Conservation (phyloP, 2,113 vertebrate genomes). For the Seriola dumerili region DNA sequence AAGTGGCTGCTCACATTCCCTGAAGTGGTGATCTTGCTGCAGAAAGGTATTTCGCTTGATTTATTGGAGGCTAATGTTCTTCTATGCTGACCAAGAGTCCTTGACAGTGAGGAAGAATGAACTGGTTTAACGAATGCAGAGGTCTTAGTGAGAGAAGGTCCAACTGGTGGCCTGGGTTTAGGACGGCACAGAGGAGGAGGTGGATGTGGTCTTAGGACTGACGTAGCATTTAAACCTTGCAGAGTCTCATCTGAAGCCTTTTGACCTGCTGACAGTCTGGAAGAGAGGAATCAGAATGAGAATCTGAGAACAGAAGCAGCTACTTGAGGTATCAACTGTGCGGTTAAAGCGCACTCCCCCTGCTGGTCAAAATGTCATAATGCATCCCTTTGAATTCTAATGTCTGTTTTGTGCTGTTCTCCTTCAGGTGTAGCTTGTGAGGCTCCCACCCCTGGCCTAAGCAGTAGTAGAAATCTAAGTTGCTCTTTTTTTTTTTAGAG, state of each 20-base stretch:
- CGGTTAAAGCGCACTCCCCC: background rate
- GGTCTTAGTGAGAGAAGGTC: conserved; percentile 12
- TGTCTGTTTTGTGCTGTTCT: background rate
- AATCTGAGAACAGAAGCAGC: conserved; percentile 1
- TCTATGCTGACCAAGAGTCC: conserved; percentile 13
- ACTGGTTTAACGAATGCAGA: conserved; percentile 8
- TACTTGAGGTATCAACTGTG: background rate
- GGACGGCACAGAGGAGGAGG: conserved; percentile 11
- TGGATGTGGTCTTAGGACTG: conserved; percentile 36
- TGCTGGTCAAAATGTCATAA: background rate
- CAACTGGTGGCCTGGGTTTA: conserved; percentile 47
- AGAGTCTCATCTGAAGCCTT: conserved; percentile 30
- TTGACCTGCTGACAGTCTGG: conserved; percentile 46
- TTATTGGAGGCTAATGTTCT: conserved; percentile 11
- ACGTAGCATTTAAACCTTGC: background rate
- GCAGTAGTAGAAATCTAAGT: too few species aligned
- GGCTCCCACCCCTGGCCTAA: too few species aligned
- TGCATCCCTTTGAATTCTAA: background rate
- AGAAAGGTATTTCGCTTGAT: conserved; percentile 6
- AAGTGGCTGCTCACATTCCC: background rate
- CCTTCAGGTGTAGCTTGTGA: background rate
- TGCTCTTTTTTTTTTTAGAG: too few species aligned
- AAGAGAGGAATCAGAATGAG: background rate
- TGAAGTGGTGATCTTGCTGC: conserved; percentile 9
- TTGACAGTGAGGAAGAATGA: background rate